Conservation (phyloP, 2,797 vertebrate species). For the Eulemur albifrons region DNA sequence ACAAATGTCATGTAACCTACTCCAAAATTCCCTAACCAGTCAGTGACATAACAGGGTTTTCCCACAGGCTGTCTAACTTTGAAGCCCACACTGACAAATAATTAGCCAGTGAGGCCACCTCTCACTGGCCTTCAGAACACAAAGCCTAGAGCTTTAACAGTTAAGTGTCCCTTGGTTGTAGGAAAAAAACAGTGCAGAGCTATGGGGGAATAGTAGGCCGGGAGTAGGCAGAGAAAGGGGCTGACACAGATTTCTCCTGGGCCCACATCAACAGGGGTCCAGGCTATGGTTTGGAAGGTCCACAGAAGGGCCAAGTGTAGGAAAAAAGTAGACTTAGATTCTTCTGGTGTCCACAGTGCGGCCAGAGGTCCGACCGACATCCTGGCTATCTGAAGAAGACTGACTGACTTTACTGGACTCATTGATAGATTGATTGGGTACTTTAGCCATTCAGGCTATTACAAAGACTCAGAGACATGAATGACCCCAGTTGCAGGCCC, state of each 20-base stretch:
- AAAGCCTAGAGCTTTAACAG: not conserved
- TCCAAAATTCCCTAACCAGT: not conserved
- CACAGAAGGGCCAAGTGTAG: not conserved
- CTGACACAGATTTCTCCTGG: not conserved
- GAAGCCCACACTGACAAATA: not conserved
- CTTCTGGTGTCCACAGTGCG: not conserved
- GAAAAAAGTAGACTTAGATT: not conserved
- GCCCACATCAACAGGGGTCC: not conserved
- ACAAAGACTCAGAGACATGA: not conserved
- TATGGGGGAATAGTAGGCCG: not conserved
- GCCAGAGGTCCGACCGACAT: not conserved
- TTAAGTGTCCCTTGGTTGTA: not conserved
- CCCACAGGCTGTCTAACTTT: not conserved
- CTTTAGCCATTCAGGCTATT: not conserved
- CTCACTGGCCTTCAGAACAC: not conserved
- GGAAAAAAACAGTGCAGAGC: not conserved
- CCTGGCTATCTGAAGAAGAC: not conserved
- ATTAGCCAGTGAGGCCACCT: not conserved
- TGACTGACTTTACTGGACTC: not conserved
- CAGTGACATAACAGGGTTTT: not conserved
- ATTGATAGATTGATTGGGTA: not conserved
- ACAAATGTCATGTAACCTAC: not conserved
- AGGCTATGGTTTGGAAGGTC: not conserved
- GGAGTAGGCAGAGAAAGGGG: not conserved
- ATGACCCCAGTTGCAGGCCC: not conserved